Evolutionary conservation across 1,140 invertebrate species (phyloP), one percentile per base, ranked within the genome.

Genomic region (Oedothorax gibbosus): DNA sequence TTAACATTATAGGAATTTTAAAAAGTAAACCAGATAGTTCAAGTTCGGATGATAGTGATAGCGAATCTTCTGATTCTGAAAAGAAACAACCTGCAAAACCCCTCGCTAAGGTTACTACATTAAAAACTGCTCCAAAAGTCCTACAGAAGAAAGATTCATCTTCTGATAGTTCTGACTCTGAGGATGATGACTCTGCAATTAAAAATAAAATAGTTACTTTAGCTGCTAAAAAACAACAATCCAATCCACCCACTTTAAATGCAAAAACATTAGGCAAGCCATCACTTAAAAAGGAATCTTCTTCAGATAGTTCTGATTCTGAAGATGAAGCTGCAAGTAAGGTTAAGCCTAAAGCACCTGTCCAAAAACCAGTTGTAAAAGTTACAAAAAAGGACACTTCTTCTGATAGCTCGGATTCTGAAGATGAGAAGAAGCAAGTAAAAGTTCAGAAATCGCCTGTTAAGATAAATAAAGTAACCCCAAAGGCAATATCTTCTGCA

Each of bases 101-200:
- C 56, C 7, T 14, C 12, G 14, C 20, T 15, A 7, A 11, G 15
- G 0, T 12, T 14, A 57, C 72, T 60, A 7, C 49, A 10, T 9
- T 21, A 15, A 75, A 62, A 49, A 2, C 20, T 8, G 11, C 20
- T 18, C 50, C 10, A 12, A 71, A 71, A 20, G 11, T 6, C 0
- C 49, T 18, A 54, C 11, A 10, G 20, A 35, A 60, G 21, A 56
- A 76, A 49, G 75, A 77, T 77, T 77, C 75, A 51, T 77, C 75
- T 18, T 77, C 75, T 21, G 75, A 77, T n/a, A 77, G 75, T 53
- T 77, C 75, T 51, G 75, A 77, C 20, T 77, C 75, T n/a, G 75
- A 77, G 10, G 75, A 77, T 65, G 75, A 77, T 0, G 18, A 18
- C 2, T 15, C 72, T 75, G 10, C 9, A 35, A 60, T 8, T 49